Percentiles rank a stretch among this genome's conserved stretches.
Conservation (phyloP, 2,888 invertebrate genomes). For the Caenorhabditis sp. region DNA sequence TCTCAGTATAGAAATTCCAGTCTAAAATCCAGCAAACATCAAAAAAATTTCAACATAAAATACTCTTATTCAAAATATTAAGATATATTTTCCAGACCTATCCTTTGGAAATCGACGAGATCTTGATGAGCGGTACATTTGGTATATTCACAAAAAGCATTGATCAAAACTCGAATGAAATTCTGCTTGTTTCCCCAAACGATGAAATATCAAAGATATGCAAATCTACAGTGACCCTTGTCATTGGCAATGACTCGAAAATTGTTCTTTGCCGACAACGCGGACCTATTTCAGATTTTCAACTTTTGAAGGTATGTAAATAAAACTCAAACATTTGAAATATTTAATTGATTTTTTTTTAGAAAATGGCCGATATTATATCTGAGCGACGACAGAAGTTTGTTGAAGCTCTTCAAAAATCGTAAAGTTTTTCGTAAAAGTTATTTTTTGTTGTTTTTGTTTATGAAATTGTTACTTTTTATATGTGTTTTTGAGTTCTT, state of each 20-base stretch:
- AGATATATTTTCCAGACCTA: constrained; percentile 7
- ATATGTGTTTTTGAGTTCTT: background rate
- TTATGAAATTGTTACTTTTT: background rate
- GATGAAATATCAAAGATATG: constrained; percentile 17
- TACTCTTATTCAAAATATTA: background rate
- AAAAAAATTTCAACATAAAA: too few species aligned
- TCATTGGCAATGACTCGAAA: constrained; percentile 14
- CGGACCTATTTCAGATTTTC: constrained; percentile 8
- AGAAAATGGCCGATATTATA: constrained; percentile 31
- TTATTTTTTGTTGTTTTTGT: constrained; percentile 5
- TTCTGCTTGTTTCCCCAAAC: constrained; percentile 20
- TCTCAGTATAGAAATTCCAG: too few species aligned
- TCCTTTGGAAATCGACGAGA: constrained; percentile 6
- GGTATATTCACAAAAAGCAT: constrained; percentile 14
- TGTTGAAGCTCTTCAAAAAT: constrained; percentile 14
- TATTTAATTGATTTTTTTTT: background rate
- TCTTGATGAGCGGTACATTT: constrained; percentile 27
- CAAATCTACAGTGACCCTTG: constrained; percentile 17
- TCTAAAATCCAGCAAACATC: too few species aligned
- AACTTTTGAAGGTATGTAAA: constrained; percentile 14
- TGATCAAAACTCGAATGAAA: background rate
- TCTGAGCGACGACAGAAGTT: constrained; percentile 14
- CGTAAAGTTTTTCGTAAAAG: background rate
- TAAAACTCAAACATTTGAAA: background rate
- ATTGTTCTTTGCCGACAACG: constrained; percentile 20